phyloP scores from a whole-genome alignment of 2,888 invertebrate species.

The Xanthia togata region DNA sequence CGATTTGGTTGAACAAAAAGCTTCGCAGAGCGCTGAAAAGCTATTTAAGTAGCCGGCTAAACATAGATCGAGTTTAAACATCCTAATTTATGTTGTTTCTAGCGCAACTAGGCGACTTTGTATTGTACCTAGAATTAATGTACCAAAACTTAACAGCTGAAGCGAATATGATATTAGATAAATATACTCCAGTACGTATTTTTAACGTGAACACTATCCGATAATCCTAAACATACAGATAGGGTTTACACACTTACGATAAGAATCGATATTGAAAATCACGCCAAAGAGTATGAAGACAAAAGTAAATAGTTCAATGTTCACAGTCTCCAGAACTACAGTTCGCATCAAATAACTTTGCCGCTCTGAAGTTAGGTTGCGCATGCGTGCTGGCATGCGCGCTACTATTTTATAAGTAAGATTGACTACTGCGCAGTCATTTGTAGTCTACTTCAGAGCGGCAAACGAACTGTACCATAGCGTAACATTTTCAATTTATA shows the following conservation, averaged over 20 bases:
- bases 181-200: not conserved
- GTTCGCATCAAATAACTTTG: too few relatives aligned
- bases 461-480: too few relatives aligned
- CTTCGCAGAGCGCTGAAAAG: conserved; percentile 40
- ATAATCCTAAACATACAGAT: not conserved
- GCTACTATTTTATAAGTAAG: too few relatives aligned
- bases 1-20: conserved; percentile 48
- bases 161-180: not conserved
- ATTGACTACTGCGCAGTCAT: too few relatives aligned
- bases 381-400: too few relatives aligned
- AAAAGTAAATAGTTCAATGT: conserved; percentile 16
- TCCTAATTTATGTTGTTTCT: conserved; percentile 38
- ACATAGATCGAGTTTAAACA: conserved; percentile 26
- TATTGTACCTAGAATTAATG: not conserved
- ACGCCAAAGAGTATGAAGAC: not conserved
- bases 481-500: conserved; percentile 20
- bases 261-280: conserved; percentile 16
- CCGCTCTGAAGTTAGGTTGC: too few relatives aligned
- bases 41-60: conserved; percentile 39
- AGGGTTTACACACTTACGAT: conserved; percentile 7
- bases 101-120: not conserved
- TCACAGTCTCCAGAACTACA: not conserved
- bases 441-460: too few relatives aligned
- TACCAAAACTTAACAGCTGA: not conserved
- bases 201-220: conserved; percentile 20